Evolutionary conservation across 1,140 invertebrate species (phyloP), one percentile per base, ranked within the genome.

Genomic region (Drosophila sulfurigaster): DNA sequence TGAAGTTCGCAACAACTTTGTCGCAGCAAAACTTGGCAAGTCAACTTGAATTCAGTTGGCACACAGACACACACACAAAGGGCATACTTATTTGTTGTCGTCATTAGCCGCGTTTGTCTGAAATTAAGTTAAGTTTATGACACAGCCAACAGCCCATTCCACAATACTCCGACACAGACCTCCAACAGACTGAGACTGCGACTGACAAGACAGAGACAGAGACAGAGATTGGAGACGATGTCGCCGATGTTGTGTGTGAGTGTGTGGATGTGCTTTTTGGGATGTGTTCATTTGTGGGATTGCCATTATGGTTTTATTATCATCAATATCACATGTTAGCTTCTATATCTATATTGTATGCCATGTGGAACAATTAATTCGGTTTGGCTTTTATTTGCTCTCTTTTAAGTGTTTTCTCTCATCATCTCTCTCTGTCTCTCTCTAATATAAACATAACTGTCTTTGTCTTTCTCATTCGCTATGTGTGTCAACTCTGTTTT

Each of bases 41-140:
- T 78, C 82, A 46, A 35, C 35, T 45, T 8, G 59, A 69, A 70
- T 69, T 75, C 62, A 68, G 80, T 81, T 77, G 73, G 25, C 57
- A 74, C 25, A 51, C 56, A 58, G 10, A 60, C 63, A 41, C 25
- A 41, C 56, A 52, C 56, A 64, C 83, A 85, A 82, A 69, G 65
- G 66, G 76, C 63, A 65, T 56, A 56, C 72, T 82, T 87, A 75
- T 83, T 89, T 88, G 68, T 78, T 78, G 64, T 63, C 77, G 77
- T 87, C 83, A 87, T 87, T 87, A 87, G 82, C 79, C 76, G 72
- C 76, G 78, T 82, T 87, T 87, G 82, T 87, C 73, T 80, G 73
- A 82, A 88, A 87, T 88, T 88, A 87, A 82, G 76, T 87, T 88
- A 69, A 78, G 82, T 88, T 87, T 87, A 88, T 88, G 83, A 82